Conservation (phyloP, 2,113 vertebrate genomes). For the Colistium nudipinnis region DNA sequence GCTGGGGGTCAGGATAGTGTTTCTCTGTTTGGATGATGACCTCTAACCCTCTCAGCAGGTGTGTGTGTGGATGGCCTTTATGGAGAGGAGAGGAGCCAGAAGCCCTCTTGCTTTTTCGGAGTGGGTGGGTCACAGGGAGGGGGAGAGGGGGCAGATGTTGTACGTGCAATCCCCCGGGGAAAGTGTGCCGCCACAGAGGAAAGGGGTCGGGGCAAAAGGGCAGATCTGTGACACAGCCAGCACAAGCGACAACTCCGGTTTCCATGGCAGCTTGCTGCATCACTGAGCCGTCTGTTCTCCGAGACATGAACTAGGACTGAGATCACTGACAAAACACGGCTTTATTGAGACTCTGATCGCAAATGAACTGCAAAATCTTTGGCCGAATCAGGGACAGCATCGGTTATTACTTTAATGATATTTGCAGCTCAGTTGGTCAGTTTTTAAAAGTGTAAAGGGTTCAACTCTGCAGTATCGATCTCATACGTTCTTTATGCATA, state of each 20-base stretch:
- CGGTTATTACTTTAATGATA: neutral
- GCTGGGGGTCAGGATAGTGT: slow-evolving; percentile 37
- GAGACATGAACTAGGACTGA: slow-evolving; percentile 42
- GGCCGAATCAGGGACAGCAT: neutral
- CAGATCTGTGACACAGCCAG: slow-evolving; percentile 56
- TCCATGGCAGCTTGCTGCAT: slow-evolving; percentile 65
- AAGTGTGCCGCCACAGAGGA: slow-evolving; percentile 78
- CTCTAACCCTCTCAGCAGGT: slow-evolving; percentile 82
- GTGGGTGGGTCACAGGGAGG: slow-evolving; percentile 24
- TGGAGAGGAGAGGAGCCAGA: slow-evolving; percentile 52
- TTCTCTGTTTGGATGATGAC: slow-evolving; percentile 51
- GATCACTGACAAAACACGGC: slow-evolving; percentile 36
- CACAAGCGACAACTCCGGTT: slow-evolving; percentile 57
- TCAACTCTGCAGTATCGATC: neutral
- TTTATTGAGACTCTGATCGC: slow-evolving; percentile 37
- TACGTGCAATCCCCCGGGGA: slow-evolving; percentile 71
- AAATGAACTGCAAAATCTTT: neutral
- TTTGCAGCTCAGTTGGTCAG: neutral
- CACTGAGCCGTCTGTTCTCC: slow-evolving; percentile 60
- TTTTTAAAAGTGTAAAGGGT: neutral
- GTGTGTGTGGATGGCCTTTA: slow-evolving; percentile 69
- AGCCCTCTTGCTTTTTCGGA: slow-evolving; percentile 49
- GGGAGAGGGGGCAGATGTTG: slow-evolving; percentile 76
- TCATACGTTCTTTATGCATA: too few species aligned
- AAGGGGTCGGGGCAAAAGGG: slow-evolving; percentile 68